A percentile compares a stretch with the other conserved stretches of the same genome.
phyloP scores from a whole-genome alignment of 2,888 invertebrate genomes.

The Phortica okadai region DNA sequence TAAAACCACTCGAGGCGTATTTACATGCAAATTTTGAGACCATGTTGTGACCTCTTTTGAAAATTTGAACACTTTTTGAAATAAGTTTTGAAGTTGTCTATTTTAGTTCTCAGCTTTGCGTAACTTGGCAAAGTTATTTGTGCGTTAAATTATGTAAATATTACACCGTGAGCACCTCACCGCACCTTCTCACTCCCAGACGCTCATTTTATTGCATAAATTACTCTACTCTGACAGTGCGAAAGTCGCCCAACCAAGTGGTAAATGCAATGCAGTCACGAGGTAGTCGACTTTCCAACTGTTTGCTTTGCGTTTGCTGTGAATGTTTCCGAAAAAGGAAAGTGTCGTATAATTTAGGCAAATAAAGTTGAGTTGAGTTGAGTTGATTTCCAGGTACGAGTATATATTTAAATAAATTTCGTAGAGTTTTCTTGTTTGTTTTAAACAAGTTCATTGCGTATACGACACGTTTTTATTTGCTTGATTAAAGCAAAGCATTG shows the following conservation, averaged over 20 bases:
- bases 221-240: neutral
- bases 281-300: neutral
- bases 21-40: neutral
- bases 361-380: constrained; percentile 1
- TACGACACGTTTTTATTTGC: neutral
- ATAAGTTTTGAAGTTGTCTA: neutral
- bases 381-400: neutral
- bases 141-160: constrained; percentile 23
- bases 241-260: neutral
- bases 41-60: neutral
- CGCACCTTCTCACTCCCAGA: neutral
- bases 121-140: constrained; percentile 22
- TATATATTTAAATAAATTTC: neutral
- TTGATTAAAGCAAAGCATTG: neutral
- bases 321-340: neutral
- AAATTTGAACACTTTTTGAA: neutral
- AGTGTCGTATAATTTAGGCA: neutral
- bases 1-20: constrained; percentile 10
- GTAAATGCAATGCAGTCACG: neutral
- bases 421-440: neutral
- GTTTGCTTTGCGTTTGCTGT: neutral
- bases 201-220: neutral
- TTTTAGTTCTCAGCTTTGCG: neutral
- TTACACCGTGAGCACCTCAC: neutral
- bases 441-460: neutral